These are phyloP conservation scores for Sitobion miscanthi DNA, from an alignment of 1,140 invertebrate species.

Conservation along the genomic window DNA sequence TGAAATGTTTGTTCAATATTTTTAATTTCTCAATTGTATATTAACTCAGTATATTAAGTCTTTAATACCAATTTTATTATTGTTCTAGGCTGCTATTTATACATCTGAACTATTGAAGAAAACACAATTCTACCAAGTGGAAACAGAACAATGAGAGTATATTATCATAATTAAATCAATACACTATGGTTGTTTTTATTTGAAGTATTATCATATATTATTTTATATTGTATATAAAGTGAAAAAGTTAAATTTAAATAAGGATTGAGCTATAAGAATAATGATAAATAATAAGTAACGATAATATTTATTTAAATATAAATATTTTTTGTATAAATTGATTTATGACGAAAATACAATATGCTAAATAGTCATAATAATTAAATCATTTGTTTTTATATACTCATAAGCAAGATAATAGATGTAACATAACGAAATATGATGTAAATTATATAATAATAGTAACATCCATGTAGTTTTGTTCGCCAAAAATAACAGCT, in stretches of 20 bases:
- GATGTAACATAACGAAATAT: not conserved
- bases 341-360: not conserved
- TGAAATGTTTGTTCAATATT: not conserved
- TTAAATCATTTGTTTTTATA: constrained; percentile 1
- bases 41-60: not conserved
- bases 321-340: not conserved
- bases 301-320: not conserved
- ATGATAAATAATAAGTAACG: not conserved
- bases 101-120: constrained; percentile 25
- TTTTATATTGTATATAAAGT: not conserved
- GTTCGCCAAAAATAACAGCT: not conserved
- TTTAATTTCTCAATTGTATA: no score
- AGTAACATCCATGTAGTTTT: not conserved
- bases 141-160: not conserved
- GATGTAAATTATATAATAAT: constrained; percentile 20
- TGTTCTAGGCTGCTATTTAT: constrained; percentile 27
- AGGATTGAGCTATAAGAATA: not conserved
- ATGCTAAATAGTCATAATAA: not conserved
- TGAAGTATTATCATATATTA: not conserved
- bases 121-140: constrained; percentile 25
- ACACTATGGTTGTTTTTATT: not conserved
- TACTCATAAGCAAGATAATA: constrained; percentile 11
- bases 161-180: not conserved
- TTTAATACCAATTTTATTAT: not conserved
- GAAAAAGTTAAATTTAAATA: not conserved